Conservation (phyloP, 2,113 vertebrate species). For the Cichladusa arquata region DNA sequence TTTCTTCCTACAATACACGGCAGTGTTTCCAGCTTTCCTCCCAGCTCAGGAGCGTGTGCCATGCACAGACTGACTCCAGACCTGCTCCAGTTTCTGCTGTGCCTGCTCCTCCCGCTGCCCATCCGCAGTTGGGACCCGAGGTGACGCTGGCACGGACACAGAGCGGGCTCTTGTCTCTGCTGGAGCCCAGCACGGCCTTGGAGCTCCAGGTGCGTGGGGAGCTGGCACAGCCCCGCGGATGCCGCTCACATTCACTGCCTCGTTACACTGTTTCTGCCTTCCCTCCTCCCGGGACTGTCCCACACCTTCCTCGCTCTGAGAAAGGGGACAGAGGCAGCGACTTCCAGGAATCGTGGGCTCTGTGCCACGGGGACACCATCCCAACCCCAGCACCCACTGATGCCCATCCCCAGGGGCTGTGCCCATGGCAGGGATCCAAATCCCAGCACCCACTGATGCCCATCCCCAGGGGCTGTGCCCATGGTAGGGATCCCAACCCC, state of each 20-base stretch:
- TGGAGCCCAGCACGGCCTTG: background rate
- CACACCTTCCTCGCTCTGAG: background rate
- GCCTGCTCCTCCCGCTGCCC: background rate
- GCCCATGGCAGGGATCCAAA: background rate
- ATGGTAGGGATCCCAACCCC: background rate
- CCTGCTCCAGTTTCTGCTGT: accelerated
- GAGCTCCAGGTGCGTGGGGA: background rate
- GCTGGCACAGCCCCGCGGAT: accelerated
- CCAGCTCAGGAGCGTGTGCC: accelerated
- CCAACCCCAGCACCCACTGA: background rate
- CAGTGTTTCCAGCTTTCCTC: background rate
- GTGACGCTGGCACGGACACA: background rate
- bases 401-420: background rate
- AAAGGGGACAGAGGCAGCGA: background rate
- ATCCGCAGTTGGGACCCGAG: accelerated
- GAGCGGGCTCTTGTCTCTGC: background rate
- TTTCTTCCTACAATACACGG: background rate
- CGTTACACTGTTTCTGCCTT: background rate
- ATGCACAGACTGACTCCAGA: background rate
- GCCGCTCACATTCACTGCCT: accelerated
- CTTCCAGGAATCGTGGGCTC: background rate
- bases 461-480: no score
- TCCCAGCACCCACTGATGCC: background rate
- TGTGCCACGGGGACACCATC: accelerated
- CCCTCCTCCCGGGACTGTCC: background rate